Base-by-base conservation (phyloP, 1,140 invertebrate genomes). In the Pseudobourletiella spinata region DNA sequence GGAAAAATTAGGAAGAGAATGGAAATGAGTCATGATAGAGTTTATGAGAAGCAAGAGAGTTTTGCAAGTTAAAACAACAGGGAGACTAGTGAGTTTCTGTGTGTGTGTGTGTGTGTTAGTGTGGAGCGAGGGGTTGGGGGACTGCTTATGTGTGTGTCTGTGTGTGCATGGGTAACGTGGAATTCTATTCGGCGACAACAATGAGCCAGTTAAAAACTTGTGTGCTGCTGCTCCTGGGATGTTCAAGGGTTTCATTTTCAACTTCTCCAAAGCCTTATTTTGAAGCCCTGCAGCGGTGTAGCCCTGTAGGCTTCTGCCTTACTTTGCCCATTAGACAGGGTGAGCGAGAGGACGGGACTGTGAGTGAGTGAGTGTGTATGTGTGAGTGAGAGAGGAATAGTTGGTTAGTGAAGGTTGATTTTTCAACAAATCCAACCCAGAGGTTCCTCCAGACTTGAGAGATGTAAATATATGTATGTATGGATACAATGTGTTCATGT, bases 181-280 rank as follows among this genome's bases (percentile, higher is more conserved):
- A n/a, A n/a, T n/a, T n/a, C n/a, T n/a, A 15, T 15, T 6, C 11
- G 44, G 22, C 11, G 44, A 48, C 4, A 22, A 48, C 44, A 22
- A 18, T 11, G 44, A 48, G 44, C 14, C 11, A 11, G 35, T 39
- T 39, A n/a, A 39, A 39, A 39, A 39, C 11, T 11, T 11, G 11
- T 39, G 35, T n/a, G 35, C 11, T 11, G 20, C 6, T 6, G 8
- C 11, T 48, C 6, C 14, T 48, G 18, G 44, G 44, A 6, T 48
- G 44, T 48, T 48, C 11, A 48, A 48, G 44, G 44, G 44, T 18
- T 48, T 48, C 44, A 48, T 48, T 48, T 48, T 48, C 11, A 39
- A 39, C 11, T n/a, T n/a, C n/a, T 11, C 11, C 44, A 48, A 6
- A 48, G 44, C 32, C n/a, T 39, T 39, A 39, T n/a, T 39, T 39